Evolutionary conservation across 2,113 vertebrate genomes (phyloP), one percentile per base, ranked within the genome.

Genomic region (Caloenas nicobarica): DNA sequence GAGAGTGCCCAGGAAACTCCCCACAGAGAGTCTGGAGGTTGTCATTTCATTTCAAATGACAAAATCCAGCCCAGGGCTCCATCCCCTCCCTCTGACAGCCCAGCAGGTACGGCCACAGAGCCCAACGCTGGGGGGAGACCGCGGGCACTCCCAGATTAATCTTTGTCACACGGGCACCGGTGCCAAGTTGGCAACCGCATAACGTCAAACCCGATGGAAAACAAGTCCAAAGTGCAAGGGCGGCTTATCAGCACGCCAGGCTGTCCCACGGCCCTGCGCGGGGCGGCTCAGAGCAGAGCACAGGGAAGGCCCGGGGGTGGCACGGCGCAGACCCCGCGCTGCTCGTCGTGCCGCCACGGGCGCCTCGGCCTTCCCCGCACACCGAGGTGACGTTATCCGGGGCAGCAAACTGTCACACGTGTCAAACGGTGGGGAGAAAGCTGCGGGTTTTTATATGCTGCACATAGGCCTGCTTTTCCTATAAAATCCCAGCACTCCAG

Each of bases 231-330:
- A 86, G 81, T 17, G 38, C 80, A 44, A 10, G 51, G 2, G 61
- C 4, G 4, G 4, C n/a, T 2, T 1, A 17, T 16, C 10, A 3
- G 18, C 36, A 14, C 3, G 2, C 10, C 3, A 9, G 0, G 2
- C 29, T 22, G 24, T 7, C 23, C 23, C 21, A 29, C 34, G 38
- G 79, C 29, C 28, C 29, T 2, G 16, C 2, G 16, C 17, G 10
- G 65, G 44, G 44, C 44, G 44, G 44, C 44, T 16, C 16, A 5
- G 17, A 9, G 54, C 36, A 28, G 16, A 76, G 62, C 56, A 16
- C 62, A 7, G 5, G 38, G 57, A 9, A 24, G 51, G 51, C 13
- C 25, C 24, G 24, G 73, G 48, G 44, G 44, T 38, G 64, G 14
- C 22, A 12, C 16, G 11, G 64, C 26, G 7, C 25, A 17, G 42